Base-by-base conservation (phyloP, 2,888 invertebrate genomes). In the Lysandra coridon region DNA sequence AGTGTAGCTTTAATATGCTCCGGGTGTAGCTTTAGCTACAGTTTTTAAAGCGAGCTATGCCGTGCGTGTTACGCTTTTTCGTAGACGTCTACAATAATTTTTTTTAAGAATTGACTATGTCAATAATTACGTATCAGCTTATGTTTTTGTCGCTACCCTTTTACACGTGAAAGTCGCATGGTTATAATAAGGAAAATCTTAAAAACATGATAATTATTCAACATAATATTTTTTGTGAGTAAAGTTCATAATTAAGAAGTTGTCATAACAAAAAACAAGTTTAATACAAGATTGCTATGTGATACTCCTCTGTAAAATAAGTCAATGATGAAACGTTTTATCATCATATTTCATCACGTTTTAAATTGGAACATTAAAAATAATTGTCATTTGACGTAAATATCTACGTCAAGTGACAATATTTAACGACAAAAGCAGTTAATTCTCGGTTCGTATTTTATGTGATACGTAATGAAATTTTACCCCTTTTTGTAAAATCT, bases 401-500 rank as follows among this genome's bases (percentile, higher is more conserved):
- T 53, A 69, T 69, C 14, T 69, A 69, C 69, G 69, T 69, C 69
- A 69, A 30, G 7, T 69, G 12, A 69, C 69, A 69, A 33, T 33
- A 14, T 69, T 69, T 69, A 69, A 69, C 10, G 69, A 69, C 69
- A 33, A 69, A 69, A 14, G 33, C 33, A 33, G 2, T 69, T 69
- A 69, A 33, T 69, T 69, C 69, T 69, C 14, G 33, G 69, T 14
- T 69, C 69, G 69, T 69, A 69, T 69, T 69, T 69, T 33, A 69
- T 33, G 33, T 69, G 33, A 33, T 69, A 69, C 33, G 69, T 69
- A 14, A 14, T 69, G 30, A 33, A 69, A 69, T 69, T 69, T 14
- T 33, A 69, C 33, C 69, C 23, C 69, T 69, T 69, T 69, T 69
- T 33, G 69, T 33, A 23, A 62, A 69, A 12, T 69, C 14, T 69